Evolutionary conservation across 2,888 invertebrate species (phyloP), one percentile per base, ranked within the genome.

Genomic region (Netelia fuscicornis): DNA sequence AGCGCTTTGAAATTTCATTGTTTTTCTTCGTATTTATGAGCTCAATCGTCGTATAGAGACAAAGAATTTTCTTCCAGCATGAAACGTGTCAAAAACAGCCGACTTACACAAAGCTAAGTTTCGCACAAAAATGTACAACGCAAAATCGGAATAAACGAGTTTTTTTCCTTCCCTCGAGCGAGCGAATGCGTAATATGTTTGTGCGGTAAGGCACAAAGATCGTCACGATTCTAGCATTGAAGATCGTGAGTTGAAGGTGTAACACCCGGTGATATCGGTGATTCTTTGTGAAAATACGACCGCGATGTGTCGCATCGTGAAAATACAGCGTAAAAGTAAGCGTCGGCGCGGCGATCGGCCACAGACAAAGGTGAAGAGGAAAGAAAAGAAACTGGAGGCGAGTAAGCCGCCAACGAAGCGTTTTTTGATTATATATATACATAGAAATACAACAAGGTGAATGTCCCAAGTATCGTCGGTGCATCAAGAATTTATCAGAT

Each of bases 301-400:
- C 54, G 52, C 62, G 52, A 68, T 42, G 71, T 72, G 44, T 60
- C 42, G 30, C 52, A 67, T 11, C 44, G 58, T 9, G 42, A 62
- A 65, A 67, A 72, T 48, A 58, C 58, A n/a, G 58, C 13, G 64
- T 79, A 42, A 11, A 60, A 83, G 65, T 65, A 20, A 62, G 64
- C 48, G 70, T 62, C 68, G n/a, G 58, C 83, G 71, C 83, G 75
- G 64, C 64, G 13, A 44, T 70, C 70, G 68, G 68, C 42, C 71
- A 80, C 42, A 80, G 83, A 71, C 70, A 79, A 65, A 79, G 62
- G 20, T 25, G 68, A 68, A 74, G 78, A 70, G 70, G 68, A 67
- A 64, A 58, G 70, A n/a, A 71, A 71, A 75, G 37, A 56, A 67
- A 54, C 56, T 30, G 56, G 70, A 58, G 23, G 25, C 65, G 52